Conservation (phyloP, 2,797 vertebrate species). For the Aselliscus stoliczkanus region DNA sequence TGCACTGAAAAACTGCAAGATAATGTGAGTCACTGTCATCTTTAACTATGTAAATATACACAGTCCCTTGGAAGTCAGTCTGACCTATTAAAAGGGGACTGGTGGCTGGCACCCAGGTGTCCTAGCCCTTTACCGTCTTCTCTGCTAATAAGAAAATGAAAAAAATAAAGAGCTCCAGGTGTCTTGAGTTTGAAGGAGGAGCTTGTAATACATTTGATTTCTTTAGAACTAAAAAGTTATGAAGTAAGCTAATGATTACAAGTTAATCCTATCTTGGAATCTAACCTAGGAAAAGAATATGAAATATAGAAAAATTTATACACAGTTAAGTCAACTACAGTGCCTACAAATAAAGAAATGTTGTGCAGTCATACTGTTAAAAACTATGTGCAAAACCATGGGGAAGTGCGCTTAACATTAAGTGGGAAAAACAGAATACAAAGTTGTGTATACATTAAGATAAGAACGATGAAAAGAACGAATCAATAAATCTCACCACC, state of each 20-base stretch:
- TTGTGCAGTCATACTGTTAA: background rate
- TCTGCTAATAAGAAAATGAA: background rate
- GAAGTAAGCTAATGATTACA: background rate
- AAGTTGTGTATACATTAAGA: background rate
- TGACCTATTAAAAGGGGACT: background rate
- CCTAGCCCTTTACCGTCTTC: background rate
- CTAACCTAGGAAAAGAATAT: background rate
- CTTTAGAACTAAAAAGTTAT: background rate
- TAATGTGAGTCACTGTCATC: background rate
- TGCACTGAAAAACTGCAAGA: background rate
- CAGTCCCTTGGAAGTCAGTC: background rate
- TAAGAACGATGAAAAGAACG: background rate
- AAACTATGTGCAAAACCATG: conserved; percentile 25
- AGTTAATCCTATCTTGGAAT: background rate
- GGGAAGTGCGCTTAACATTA: background rate
- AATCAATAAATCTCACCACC: background rate
- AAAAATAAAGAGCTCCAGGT: background rate
- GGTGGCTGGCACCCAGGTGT: background rate
- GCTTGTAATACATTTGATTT: background rate
- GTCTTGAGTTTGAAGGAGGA: background rate
- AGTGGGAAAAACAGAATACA: background rate
- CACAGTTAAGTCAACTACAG: background rate
- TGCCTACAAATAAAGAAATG: conserved; percentile 25
- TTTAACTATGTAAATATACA: background rate
- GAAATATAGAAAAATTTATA: background rate